phyloP scores from a whole-genome alignment of 2,113 vertebrate genomes.

The Phyllopteryx taeniolatus region DNA sequence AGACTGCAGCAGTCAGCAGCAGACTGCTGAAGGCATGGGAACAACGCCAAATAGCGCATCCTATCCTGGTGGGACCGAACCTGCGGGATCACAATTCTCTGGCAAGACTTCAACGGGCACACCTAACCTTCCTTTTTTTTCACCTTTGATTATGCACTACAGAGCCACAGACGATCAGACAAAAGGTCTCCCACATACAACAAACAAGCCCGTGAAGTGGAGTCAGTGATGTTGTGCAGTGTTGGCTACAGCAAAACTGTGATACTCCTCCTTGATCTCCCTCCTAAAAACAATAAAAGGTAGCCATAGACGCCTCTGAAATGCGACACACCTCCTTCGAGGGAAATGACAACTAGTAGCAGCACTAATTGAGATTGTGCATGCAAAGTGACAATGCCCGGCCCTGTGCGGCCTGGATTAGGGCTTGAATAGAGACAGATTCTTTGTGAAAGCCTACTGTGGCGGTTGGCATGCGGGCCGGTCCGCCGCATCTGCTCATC shows the following conservation, averaged over 20 bases:
- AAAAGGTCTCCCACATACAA: slow-evolving; percentile 4
- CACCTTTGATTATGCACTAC: background rate
- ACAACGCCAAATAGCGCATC: slow-evolving; percentile 28
- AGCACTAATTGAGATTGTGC: slow-evolving; percentile 83
- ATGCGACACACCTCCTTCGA: slow-evolving; percentile 62
- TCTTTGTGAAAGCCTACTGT: slow-evolving; percentile 78
- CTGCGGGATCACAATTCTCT: slow-evolving; percentile 2
- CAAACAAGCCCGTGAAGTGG: slow-evolving; percentile 9
- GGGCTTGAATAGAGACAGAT: slow-evolving; percentile 75
- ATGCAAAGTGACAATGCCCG: slow-evolving; percentile 77
- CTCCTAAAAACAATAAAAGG: slow-evolving; percentile 48
- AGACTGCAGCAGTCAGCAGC: slow-evolving; percentile 22
- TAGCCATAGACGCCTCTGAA: slow-evolving; percentile 61
- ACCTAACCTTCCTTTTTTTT: background rate
- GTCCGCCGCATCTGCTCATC: slow-evolving; percentile 74
- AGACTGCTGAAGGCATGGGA: slow-evolving; percentile 45
- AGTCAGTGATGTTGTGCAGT: slow-evolving; percentile 17
- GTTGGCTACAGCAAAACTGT: slow-evolving; percentile 24
- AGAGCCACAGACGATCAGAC: background rate
- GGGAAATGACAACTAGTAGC: slow-evolving; percentile 80
- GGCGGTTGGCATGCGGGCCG: slow-evolving; percentile 71
- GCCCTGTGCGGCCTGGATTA: slow-evolving; percentile 76
- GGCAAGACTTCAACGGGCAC: slow-evolving; percentile 5
- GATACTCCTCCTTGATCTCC: slow-evolving; percentile 54
- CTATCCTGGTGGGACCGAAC: slow-evolving; percentile 18